Evolutionary conservation across 2,888 invertebrate genomes (phyloP), one percentile per base, ranked within the genome.

Genomic region (Isoperla grammatica): DNA sequence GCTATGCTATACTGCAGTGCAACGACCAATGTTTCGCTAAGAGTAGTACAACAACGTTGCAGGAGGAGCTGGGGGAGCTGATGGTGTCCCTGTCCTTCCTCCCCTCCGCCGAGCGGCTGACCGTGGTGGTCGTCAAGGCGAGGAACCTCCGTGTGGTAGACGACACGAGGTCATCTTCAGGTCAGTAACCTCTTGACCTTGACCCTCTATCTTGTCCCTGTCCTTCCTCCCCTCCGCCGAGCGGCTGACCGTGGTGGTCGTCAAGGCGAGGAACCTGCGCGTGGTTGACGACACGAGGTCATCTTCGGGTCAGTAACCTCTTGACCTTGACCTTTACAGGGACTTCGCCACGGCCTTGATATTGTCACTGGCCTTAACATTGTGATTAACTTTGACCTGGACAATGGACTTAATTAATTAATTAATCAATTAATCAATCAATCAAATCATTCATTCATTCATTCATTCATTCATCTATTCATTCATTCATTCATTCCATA

Each of bases 121-220:
- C 82, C 1, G 79, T 83, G 20, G 81, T 81, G 43, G 72, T 84
- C 3, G 76, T 84, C 61, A 79, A 80, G 65, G 81, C 79, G 6
- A 71, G 79, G 40, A 80, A 80, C 69, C 69, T 81, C 40, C 65
- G 73, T 49, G 71, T 74, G 19, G 74, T 75, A 12, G 75, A 77
- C 57, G 75, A 75, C 59, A 71, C 73, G 4, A 73, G 79, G 50
- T 71, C 71, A 20, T 73, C 74, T 56, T 76, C 76, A 54, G 69
- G 70, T 70, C 5, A 29, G 29, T 29, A 8, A 8, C 4, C 29
- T n/a, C n/a, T n/a, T 43, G 43, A 43, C 3, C 17, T 17, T 15
- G n/a, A n/a, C 6, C 43, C 6, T 15, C 17, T 9, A 76, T 81
- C 73, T 76, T 82, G 23, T 80, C 81, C 1, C 67, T 81, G 57